Percentiles rank a stretch among this genome's conserved stretches.
Conservation (phyloP, 2,888 invertebrate genomes). For the Ceriagrion tenellum region DNA sequence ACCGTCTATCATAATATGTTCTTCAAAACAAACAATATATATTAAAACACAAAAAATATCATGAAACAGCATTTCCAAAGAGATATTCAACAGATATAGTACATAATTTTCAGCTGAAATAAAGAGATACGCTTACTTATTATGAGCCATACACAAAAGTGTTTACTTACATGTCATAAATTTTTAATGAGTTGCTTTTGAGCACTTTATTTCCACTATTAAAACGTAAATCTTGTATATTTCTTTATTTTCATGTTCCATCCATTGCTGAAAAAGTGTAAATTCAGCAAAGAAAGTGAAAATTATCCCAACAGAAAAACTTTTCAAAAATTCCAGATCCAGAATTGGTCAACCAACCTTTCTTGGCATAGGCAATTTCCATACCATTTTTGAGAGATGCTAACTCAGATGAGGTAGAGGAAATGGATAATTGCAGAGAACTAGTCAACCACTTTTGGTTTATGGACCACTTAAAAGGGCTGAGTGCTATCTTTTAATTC, state of each 20-base stretch:
- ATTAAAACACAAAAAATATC: neutral
- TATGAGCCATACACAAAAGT: slow-evolving; percentile 4
- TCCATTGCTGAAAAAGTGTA: slow-evolving; percentile 36
- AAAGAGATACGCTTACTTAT: neutral
- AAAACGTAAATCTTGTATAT: slow-evolving; percentile 24
- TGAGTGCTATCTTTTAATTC: neutral
- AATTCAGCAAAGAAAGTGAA: slow-evolving; percentile 35
- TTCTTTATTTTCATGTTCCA: slow-evolving; percentile 36
- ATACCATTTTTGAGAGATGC: neutral
- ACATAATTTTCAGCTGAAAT: neutral
- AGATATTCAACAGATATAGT: neutral
- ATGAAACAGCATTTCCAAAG: neutral
- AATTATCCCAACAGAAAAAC: slow-evolving; percentile 32
- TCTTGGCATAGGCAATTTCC: neutral
- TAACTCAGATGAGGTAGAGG: neutral
- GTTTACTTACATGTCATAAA: slow-evolving; percentile 22
- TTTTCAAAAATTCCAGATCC: slow-evolving; percentile 34
- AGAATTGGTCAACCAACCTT: slow-evolving; percentile 39
- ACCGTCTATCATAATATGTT: neutral
- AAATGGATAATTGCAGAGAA: neutral
- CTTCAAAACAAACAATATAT: neutral
- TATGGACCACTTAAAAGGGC: slow-evolving; percentile 3
- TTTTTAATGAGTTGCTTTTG: slow-evolving; percentile 32
- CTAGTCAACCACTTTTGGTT: neutral
- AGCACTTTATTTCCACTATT: slow-evolving; percentile 31